A percentile compares a stretch with the other conserved stretches of the same genome.
These are phyloP conservation scores for Anarhynchus alexandrinus DNA, from an alignment of 2,113 vertebrate genomes.

Conservation along the genomic window DNA sequence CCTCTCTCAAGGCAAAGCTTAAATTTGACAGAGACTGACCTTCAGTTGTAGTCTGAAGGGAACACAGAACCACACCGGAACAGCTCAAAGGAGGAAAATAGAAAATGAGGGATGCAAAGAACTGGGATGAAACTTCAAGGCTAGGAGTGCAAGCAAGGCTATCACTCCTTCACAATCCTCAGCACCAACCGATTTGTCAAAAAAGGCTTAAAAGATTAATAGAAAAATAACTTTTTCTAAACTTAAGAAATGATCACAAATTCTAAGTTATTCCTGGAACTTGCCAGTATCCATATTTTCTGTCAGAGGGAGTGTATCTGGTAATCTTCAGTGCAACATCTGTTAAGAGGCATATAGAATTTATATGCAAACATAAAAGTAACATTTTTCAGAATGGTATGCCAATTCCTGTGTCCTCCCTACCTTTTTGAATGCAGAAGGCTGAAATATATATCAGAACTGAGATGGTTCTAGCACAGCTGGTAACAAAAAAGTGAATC, in stretches of 20 bases:
- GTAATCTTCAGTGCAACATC: background rate
- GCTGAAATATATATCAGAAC: background rate
- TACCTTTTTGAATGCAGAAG: background rate
- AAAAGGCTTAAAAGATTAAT: background rate
- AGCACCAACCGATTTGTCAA: background rate
- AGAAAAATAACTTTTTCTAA: background rate
- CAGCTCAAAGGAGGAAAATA: background rate
- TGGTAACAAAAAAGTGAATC: background rate
- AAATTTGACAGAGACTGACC: background rate
- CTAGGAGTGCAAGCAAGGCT: background rate
- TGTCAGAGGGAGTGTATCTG: background rate
- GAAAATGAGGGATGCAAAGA: background rate
- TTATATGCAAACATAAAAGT: background rate
- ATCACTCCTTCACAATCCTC: background rate
- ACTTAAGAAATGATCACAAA: background rate
- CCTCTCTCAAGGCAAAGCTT: background rate
- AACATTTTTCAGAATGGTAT: background rate
- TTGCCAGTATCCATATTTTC: background rate
- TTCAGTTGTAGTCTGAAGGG: background rate
- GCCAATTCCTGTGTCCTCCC: background rate
- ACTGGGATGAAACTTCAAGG: background rate
- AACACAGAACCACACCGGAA: background rate
- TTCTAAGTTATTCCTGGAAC: background rate
- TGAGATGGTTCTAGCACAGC: background rate
- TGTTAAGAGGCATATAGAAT: background rate